phyloP scores from a whole-genome alignment of 2,888 invertebrate species.

The Nomada ferruginata region DNA sequence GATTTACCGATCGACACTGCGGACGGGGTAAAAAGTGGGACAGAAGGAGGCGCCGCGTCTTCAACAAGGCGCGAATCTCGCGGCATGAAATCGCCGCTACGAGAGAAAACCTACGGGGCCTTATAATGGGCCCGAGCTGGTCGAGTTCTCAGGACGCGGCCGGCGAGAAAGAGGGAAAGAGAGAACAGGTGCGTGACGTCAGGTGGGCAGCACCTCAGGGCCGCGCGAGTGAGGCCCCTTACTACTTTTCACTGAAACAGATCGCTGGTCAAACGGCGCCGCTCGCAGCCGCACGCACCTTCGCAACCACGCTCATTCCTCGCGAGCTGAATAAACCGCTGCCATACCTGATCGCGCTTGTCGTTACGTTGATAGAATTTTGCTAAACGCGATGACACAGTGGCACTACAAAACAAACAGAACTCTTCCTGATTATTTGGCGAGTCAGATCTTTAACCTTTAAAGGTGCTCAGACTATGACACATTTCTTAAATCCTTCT shows the following conservation, averaged over 20 bases:
- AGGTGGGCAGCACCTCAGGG: slow-evolving; percentile 82
- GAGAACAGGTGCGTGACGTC: slow-evolving; percentile 83
- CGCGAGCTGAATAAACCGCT: slow-evolving; percentile 20
- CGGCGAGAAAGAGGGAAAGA: slow-evolving; percentile 69
- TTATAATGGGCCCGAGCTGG: slow-evolving; percentile 77
- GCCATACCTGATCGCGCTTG: not conserved
- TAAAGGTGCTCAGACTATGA: too few species aligned
- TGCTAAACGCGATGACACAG: not conserved
- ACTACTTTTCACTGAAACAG: slow-evolving; percentile 70
- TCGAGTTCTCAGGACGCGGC: slow-evolving; percentile 73
- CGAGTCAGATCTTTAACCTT: too few species aligned
- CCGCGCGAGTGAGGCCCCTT: slow-evolving; percentile 75
- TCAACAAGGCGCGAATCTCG: slow-evolving; percentile 73
- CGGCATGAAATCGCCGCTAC: slow-evolving; percentile 73
- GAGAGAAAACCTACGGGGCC: slow-evolving; percentile 74
- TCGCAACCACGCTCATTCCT: slow-evolving; percentile 21
- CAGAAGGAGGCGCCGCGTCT: slow-evolving; percentile 67
- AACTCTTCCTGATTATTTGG: not conserved
- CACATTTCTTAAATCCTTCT: too few species aligned
- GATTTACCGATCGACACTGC: slow-evolving; percentile 21
- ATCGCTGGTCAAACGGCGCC: slow-evolving; percentile 69
- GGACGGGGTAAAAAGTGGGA: slow-evolving; percentile 44
- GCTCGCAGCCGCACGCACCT: slow-evolving; percentile 37
- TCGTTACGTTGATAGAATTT: not conserved
- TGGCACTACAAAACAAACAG: not conserved